phyloP scores from a whole-genome alignment of 2,888 invertebrate genomes.

The Chymomyza amoena region DNA sequence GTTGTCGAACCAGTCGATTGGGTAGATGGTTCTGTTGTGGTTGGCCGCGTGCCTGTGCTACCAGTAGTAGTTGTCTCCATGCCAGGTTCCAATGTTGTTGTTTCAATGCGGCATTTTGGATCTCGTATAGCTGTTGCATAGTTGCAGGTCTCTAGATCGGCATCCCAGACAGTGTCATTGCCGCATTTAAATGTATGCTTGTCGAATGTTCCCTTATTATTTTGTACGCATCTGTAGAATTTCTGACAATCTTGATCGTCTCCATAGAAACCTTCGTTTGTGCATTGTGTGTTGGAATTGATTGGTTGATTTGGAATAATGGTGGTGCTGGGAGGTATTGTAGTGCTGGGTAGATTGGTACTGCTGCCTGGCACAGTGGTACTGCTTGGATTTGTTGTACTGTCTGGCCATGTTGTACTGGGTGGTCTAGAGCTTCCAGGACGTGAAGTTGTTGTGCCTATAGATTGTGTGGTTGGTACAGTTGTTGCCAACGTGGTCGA shows the following conservation, averaged over 20 bases:
- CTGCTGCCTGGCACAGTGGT: not conserved
- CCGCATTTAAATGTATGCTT: constrained; percentile 83
- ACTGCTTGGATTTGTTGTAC: not conserved
- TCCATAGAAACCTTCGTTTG: constrained; percentile 76
- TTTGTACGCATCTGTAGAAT: constrained; percentile 84
- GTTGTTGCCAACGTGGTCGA: constrained; percentile 39
- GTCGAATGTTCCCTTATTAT: constrained; percentile 81
- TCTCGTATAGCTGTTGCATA: constrained; percentile 55
- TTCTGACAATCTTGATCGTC: constrained; percentile 81
- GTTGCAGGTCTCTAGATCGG: constrained; percentile 71
- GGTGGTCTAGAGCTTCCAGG: not conserved
- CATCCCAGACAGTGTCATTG: constrained; percentile 83
- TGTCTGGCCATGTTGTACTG: not conserved
- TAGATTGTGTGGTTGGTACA: constrained; percentile 13
- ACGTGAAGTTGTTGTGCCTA: constrained; percentile 18
- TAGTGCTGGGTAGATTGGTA: constrained; percentile 29
- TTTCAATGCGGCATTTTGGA: constrained; percentile 47
- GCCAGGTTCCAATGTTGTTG: constrained; percentile 19
- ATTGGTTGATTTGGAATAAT: constrained; percentile 40
- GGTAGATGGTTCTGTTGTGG: constrained; percentile 24
- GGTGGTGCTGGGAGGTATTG: constrained; percentile 23
- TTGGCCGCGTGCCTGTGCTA: constrained; percentile 17
- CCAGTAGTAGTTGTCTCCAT: constrained; percentile 15
- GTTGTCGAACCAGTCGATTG: constrained; percentile 11
- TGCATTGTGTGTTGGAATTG: constrained; percentile 68